Conservation (phyloP, 2,888 invertebrate species). For the Candidula unifasciata region DNA sequence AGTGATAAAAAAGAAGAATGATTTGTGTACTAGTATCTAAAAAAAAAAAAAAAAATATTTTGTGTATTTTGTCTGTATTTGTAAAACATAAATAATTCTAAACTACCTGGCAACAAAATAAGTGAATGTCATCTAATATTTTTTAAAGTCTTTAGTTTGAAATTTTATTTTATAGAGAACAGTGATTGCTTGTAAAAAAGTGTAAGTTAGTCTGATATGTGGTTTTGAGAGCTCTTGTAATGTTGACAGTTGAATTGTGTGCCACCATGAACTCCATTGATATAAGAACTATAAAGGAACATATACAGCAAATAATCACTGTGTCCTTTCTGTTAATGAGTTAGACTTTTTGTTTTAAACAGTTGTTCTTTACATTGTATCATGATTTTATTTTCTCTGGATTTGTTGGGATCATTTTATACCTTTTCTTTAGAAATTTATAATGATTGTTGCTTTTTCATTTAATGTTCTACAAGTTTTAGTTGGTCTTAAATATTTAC, state of each 20-base stretch:
- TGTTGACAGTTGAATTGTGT: background rate
- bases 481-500: background rate
- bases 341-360: background rate
- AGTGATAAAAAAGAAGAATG: background rate
- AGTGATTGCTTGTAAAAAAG: no score
- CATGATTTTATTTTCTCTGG: background rate
- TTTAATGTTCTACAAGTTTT: background rate
- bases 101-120: background rate
- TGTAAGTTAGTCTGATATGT: background rate
- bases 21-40: no score
- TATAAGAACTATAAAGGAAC: conserved; percentile 15
- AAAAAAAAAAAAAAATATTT: background rate
- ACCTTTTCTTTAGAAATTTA: no score
- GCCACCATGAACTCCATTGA: background rate
- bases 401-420: no score
- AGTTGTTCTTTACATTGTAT: background rate
- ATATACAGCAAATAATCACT: background rate
- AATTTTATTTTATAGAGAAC: no score
- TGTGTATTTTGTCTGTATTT: background rate
- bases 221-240: background rate
- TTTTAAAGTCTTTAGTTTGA: no score
- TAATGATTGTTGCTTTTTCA: background rate
- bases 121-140: no score
- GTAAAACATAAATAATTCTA: background rate
- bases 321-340: background rate